Evolutionary conservation across 1,140 invertebrate species (phyloP).

Genomic region (Lasioglossum baleicum): DNA sequence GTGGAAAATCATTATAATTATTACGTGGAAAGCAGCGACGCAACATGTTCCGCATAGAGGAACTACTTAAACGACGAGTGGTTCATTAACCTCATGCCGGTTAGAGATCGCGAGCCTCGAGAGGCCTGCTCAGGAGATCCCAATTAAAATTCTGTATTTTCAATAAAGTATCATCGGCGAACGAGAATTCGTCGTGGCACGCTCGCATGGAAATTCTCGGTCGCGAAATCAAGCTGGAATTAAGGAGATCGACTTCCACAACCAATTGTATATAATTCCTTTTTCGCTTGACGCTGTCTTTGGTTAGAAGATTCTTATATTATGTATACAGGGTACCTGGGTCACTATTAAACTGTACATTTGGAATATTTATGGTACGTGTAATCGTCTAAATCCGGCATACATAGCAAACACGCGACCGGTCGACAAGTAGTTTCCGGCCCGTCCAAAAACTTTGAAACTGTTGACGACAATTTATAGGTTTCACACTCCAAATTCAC

Average conservation of each 20-base stretch:
- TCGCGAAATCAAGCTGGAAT: not conserved
- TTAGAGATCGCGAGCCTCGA: constrained; percentile 33
- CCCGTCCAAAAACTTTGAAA: no score
- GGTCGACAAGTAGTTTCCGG: no score
- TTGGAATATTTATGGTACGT: no score
- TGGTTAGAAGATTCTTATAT: no score
- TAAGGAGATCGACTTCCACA: not conserved
- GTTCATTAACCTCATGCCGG: constrained; percentile 54
- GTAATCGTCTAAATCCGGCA: no score
- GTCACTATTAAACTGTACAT: no score
- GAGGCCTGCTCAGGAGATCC: constrained; percentile 20
- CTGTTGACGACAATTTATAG: no score
- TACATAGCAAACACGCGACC: no score
- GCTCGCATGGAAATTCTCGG: not conserved
- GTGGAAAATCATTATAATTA: constrained; percentile 27
- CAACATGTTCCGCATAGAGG: constrained; percentile 17
- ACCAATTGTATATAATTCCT: no score
- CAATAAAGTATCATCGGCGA: constrained; percentile 34
- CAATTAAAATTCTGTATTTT: constrained; percentile 51
- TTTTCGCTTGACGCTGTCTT: no score
- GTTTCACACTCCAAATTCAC: no score
- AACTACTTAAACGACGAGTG: constrained; percentile 46
- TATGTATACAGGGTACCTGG: no score
- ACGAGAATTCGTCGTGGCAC: constrained; percentile 13
- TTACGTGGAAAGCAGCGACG: constrained; percentile 2